Conservation (phyloP, 2,113 vertebrate species). For the Emydura subglobosa region DNA sequence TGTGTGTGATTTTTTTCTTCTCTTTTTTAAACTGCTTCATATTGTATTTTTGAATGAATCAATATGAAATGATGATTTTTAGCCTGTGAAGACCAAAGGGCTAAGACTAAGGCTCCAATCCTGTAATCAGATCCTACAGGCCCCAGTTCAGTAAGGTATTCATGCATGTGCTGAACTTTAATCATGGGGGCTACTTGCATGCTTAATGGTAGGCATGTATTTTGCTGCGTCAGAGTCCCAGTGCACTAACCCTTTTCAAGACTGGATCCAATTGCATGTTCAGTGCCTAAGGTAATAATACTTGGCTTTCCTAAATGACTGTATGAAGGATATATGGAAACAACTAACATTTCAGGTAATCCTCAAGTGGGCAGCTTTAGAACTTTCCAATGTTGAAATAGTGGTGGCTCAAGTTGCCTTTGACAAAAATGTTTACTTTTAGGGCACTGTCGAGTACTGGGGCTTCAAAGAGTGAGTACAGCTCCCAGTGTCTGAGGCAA, state of each 20-base stretch:
- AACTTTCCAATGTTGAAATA: accelerated
- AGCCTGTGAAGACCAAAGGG: background rate
- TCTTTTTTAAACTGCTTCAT: background rate
- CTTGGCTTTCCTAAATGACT: background rate
- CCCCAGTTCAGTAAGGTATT: background rate
- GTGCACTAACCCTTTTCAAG: background rate
- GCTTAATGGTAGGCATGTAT: background rate
- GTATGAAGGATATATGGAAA: background rate
- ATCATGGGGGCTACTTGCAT: background rate
- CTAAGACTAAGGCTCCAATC: background rate
- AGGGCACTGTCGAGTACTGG: background rate
- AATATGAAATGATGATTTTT: background rate
- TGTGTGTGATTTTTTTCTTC: background rate
- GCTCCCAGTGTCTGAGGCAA: background rate
- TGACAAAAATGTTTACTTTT: background rate
- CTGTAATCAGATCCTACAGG: background rate
- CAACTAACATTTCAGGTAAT: background rate
- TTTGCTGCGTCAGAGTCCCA: background rate
- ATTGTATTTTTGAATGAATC: background rate
- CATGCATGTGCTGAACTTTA: background rate
- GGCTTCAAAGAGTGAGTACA: background rate
- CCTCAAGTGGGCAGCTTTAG: background rate
- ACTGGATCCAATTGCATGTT: background rate
- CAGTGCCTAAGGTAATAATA: accelerated
- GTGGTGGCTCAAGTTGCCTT: background rate